A percentile compares a stretch with the other conserved stretches of the same genome.
phyloP scores from a whole-genome alignment of 2,113 vertebrate species.

The Redunca redunca region DNA sequence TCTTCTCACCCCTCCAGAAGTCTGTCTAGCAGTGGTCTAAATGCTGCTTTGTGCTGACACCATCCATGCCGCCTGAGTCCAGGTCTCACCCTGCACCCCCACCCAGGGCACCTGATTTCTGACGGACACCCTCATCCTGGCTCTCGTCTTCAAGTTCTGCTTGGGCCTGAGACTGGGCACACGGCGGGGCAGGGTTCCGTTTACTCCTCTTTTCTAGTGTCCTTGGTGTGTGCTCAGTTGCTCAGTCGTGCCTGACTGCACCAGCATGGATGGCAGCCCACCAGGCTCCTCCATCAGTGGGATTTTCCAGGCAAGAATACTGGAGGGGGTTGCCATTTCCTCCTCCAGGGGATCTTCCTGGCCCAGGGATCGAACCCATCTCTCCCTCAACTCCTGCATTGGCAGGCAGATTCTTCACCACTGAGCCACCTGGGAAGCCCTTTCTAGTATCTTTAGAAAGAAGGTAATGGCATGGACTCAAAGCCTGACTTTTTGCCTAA shows the following conservation, averaged over 20 bases:
- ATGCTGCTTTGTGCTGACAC: too few species aligned
- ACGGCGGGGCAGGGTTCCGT: fast-evolving
- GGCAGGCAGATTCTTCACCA: not conserved
- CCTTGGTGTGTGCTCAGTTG: not conserved
- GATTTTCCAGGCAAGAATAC: not conserved
- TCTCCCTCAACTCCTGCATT: not conserved
- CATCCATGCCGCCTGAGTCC: too few species aligned
- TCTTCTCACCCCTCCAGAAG: fast-evolving
- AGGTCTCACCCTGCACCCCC: not conserved
- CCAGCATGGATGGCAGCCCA: not conserved
- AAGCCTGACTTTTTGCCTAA: not conserved
- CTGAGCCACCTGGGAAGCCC: not conserved
- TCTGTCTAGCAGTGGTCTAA: not conserved
- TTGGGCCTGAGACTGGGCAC: too few species aligned
- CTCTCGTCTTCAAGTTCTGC: not conserved
- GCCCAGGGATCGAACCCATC: not conserved
- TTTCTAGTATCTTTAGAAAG: not conserved
- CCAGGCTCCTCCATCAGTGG: not conserved
- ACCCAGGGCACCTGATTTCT: not conserved
- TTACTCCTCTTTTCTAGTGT: not conserved
- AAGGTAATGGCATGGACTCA: not conserved
- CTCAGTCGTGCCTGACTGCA: not conserved
- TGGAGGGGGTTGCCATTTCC: not conserved
- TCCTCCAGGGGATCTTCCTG: not conserved
- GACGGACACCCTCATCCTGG: not conserved